These are phyloP conservation scores for Rhea americana DNA, from an alignment of 2,113 vertebrate species.

Conservation along the genomic window DNA sequence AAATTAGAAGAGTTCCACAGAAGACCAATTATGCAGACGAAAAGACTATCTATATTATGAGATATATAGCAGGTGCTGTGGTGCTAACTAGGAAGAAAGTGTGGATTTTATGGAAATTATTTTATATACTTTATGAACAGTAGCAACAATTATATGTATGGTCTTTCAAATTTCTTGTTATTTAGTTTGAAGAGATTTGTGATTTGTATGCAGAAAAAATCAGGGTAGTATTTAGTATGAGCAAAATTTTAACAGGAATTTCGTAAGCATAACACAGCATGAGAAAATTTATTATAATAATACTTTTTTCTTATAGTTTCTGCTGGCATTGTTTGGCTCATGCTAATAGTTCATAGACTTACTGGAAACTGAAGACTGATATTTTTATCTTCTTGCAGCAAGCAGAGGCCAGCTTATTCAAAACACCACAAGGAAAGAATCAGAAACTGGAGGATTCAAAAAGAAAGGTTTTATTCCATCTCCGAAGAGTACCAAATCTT, in stretches of 20 bases:
- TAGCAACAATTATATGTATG: neutral
- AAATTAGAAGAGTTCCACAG: neutral
- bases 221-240: neutral
- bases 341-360: neutral
- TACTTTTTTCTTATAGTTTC: neutral
- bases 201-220: neutral
- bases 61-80: neutral
- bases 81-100: neutral
- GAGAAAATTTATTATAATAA: neutral
- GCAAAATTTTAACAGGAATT: neutral
- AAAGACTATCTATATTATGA: neutral
- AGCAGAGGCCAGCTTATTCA: slow-evolving; percentile 43
- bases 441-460: slow-evolving; percentile 31
- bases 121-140: neutral
- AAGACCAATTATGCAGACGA: neutral
- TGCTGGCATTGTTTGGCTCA: neutral
- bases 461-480: slow-evolving; percentile 14
- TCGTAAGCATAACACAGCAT: neutral
- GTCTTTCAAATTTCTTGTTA: neutral
- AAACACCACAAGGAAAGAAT: slow-evolving; percentile 57
- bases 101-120: neutral
- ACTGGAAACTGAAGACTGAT: neutral
- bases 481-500: slow-evolving; percentile 53
- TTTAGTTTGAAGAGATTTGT: neutral
- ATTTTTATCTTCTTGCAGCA: slow-evolving; percentile 58